A percentile compares a stretch with the other conserved stretches of the same genome.
Evolutionary conservation across 2,797 vertebrate species (phyloP).

Genomic region (Melanotaenia maccullochi): DNA sequence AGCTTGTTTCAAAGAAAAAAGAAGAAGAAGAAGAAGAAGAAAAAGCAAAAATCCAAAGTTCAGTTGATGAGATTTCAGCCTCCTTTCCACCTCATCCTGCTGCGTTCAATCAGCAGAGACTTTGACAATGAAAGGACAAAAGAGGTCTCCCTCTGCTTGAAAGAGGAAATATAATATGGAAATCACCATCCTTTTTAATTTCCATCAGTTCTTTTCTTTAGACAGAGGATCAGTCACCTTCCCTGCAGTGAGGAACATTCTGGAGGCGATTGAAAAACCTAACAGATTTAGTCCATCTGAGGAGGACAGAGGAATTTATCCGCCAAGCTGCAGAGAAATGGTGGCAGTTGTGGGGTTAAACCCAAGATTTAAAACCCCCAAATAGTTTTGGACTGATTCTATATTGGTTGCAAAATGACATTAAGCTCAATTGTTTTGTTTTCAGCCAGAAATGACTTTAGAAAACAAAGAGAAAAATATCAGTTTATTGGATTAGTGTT

Average conservation of each 20-base stretch:
- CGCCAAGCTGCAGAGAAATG: not conserved
- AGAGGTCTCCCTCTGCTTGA: slow-evolving; percentile 7
- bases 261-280: not conserved
- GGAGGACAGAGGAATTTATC: not conserved
- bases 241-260: slow-evolving; percentile 24
- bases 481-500: not conserved
- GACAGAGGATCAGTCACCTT: slow-evolving; percentile 10
- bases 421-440: not conserved
- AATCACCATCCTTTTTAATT: slow-evolving; percentile 9
- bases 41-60: slow-evolving; percentile 2
- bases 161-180: not conserved
- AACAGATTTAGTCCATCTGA: not conserved
- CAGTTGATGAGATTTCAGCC: not conserved
- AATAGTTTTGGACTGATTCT: not conserved
- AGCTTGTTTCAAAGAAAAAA: no score
- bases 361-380: not conserved
- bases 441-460: not conserved
- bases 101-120: slow-evolving; percentile 26
- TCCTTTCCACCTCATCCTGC: not conserved
- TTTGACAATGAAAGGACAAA: not conserved
- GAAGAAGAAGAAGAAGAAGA: not conserved
- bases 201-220: slow-evolving; percentile 1
- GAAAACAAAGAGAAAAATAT: not conserved
- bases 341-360: not conserved
- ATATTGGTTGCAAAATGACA: not conserved